Base-by-base conservation (phyloP, 2,888 invertebrate genomes). In the Cylloceria caligata region DNA sequence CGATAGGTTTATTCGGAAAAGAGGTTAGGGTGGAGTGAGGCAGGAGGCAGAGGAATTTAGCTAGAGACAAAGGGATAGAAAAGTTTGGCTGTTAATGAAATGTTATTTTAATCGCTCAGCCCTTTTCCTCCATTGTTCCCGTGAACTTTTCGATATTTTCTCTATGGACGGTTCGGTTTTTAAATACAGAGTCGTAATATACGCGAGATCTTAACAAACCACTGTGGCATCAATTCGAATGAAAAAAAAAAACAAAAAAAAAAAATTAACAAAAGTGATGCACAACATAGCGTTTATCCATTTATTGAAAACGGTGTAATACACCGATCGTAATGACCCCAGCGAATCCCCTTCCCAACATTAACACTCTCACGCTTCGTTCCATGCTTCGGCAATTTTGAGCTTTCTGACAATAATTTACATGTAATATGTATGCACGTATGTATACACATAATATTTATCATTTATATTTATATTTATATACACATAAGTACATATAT, bases 151-250 rank as follows among this genome's bases (percentile, higher is more conserved):
- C 79, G 60, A 60, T 67, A 47, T 77, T 78, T 72, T 49, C 79
- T 65, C 52, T 67, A 79, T 79, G 82, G 82, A 82, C 82, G 82
- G 82, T 79, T 79, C 75, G 78, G 82, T 79, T 82, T 74, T 77
- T 60, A 64, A 81, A 64, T 62, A 42, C 62, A 77, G 72, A 52
- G 16, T 49, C 57, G 6, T 47, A 19, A 60, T 79, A 69, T 68
- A 62, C 68, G 72, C 60, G 45, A 64, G 52, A 62, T 45, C 36
- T 68, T 21, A 60, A 36, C 27, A 68, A 76, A 71, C 49, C 36
- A 47, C 60, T 30, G 52, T 67, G 72, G 49, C 52, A 45, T 71
- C 30, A 39, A 7, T 55, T 55, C 27, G 7, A 16, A 24, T 55
- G 57, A 57, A 42, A 42, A 42, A 30, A 36, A 39, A 52, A 39